Conservation (phyloP, 2,888 invertebrate genomes). For the Ennomos fuscantarius region DNA sequence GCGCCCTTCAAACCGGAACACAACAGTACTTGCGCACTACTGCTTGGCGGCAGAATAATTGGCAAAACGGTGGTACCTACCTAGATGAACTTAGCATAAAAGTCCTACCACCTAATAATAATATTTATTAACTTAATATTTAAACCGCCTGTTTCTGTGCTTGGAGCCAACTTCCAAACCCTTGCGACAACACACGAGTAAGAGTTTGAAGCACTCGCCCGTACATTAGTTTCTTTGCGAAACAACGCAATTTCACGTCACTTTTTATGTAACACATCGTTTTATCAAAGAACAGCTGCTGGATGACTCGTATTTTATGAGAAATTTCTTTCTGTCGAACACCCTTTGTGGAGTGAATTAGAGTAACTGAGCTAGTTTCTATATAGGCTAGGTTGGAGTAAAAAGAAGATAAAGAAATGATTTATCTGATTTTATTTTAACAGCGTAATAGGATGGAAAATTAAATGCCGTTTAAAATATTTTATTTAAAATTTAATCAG, state of each 20-base stretch:
- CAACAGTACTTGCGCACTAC: no score
- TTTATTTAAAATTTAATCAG: no score
- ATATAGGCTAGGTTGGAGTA: not conserved
- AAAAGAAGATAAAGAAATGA: no score
- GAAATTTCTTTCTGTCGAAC: slow-evolving; percentile 53
- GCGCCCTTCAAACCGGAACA: no score
- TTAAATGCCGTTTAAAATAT: no score
- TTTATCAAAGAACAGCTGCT: slow-evolving; percentile 58
- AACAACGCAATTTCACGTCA: slow-evolving; percentile 69
- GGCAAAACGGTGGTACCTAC: no score
- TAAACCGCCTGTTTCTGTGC: slow-evolving; percentile 13
- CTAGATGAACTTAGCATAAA: no score
- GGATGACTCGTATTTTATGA: slow-evolving; percentile 55
- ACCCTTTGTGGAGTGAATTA: slow-evolving; percentile 25
- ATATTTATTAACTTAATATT: not conserved
- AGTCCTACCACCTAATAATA: no score
- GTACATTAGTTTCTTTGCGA: slow-evolving; percentile 58
- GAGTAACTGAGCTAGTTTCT: slow-evolving; percentile 1
- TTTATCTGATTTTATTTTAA: no score
- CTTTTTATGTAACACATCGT: slow-evolving; percentile 59
- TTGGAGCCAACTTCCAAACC: slow-evolving; percentile 40
- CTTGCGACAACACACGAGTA: slow-evolving; percentile 43
- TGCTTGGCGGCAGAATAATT: no score
- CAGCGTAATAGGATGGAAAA: no score
- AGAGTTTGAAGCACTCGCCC: slow-evolving; percentile 33